Conservation (phyloP, 1,140 invertebrate species). For the Penaeus japonicus region DNA sequence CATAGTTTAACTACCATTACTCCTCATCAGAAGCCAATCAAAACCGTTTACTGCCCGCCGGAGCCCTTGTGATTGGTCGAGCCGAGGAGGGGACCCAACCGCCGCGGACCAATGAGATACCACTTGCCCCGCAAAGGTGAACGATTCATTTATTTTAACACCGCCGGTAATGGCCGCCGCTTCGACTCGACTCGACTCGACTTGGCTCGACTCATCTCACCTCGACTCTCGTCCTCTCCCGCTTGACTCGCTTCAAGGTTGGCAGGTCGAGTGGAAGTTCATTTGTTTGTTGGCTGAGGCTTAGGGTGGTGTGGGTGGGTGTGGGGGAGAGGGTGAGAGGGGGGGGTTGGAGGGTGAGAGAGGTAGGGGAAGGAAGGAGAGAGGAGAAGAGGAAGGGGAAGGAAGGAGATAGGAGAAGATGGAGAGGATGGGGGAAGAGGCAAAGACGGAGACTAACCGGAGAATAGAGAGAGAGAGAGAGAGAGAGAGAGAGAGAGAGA, state of each 20-base stretch:
- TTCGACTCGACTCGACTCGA: not conserved
- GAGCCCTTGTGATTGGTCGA: conserved; percentile 9
- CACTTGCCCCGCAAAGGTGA: not conserved
- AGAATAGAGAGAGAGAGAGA: not conserved
- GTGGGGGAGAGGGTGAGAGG: not conserved
- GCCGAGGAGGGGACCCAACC: not conserved
- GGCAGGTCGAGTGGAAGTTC: not conserved
- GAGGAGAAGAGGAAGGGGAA: not conserved
- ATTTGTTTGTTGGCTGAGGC: not conserved
- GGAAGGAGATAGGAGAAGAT: no score
- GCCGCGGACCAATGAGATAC: not conserved
- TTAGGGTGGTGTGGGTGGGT: not conserved
- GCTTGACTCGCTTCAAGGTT: not conserved
- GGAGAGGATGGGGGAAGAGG: no score
- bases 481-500: not conserved
- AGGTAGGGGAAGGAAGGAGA: not conserved
- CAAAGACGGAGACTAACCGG: no score
- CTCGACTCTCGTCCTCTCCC: not conserved
- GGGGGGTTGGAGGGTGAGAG: not conserved
- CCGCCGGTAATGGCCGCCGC: conserved; percentile 9
- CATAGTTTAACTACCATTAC: conserved; percentile 25
- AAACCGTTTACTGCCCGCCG: conserved; percentile 6
- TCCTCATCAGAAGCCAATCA: conserved; percentile 43
- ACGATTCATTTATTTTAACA: conserved; percentile 36
- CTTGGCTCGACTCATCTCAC: not conserved